Percentiles rank a stretch among this genome's conserved stretches.
phyloP scores from a whole-genome alignment of 2,888 invertebrate species.

The Pyralis farinalis region DNA sequence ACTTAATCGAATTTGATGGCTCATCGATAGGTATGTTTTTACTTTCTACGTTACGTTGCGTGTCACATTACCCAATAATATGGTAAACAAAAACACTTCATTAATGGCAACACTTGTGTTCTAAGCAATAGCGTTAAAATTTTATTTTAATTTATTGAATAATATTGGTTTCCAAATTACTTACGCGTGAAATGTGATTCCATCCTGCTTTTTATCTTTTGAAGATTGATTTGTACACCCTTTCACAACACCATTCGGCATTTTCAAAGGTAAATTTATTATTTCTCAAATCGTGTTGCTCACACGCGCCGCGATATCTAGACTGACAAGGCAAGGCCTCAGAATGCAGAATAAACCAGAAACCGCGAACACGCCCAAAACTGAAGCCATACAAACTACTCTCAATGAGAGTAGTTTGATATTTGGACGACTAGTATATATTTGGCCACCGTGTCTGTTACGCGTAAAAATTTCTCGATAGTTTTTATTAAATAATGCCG shows the following conservation, averaged over 20 bases:
- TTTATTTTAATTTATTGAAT: conserved; percentile 1
- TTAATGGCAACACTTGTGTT: conserved; percentile 6
- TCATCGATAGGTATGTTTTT: no score
- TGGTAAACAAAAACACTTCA: neutral
- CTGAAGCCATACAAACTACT: no score
- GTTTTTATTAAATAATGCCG: no score
- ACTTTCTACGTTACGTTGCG: no score
- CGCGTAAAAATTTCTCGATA: no score
- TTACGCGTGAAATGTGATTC: conserved; percentile 13
- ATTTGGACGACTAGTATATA: no score
- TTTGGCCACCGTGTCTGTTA: no score
- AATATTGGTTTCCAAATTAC: conserved; percentile 5
- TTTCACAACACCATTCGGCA: conserved; percentile 11
- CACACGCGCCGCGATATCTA: neutral
- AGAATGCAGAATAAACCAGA: no score
- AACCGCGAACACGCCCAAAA: no score
- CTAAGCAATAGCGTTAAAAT: conserved; percentile 1
- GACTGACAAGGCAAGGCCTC: conserved; percentile 1
- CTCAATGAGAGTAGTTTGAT: no score
- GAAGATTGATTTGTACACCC: conserved; percentile 9
- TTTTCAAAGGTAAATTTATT: neutral
- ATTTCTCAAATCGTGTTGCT: conserved; percentile 2
- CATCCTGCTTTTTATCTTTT: conserved; percentile 11
- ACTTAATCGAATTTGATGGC: no score
- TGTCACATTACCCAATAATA: no score